Base-by-base conservation (phyloP, 2,113 vertebrate genomes). In the Dasyornis broadbenti region DNA sequence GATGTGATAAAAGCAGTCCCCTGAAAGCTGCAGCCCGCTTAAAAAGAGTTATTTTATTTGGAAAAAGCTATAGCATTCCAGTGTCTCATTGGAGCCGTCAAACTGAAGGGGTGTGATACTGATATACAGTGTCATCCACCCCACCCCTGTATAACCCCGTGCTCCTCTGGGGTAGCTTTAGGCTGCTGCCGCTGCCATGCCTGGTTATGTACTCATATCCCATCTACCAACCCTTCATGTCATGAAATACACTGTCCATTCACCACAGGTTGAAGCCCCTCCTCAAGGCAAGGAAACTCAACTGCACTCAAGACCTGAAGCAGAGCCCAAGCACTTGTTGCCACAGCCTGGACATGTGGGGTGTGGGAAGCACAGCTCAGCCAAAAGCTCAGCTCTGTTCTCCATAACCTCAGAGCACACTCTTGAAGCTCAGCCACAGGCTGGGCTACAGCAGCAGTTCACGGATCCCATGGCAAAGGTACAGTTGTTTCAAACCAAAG, bases 121-220 rank as follows among this genome's bases (percentile, higher is more conserved):
- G 49, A 92, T 45, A 56, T 1, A 72, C 47, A 33, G 57, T 60
- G 52, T 95, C 92, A 94, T 56, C 81, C 69, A 84, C n/a, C 21
- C 59, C 56, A 78, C 47, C 54, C 44, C 82, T 85, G 30, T 19
- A 49, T 30, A 81, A 71, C 15, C 30, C 30, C 0, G 0, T 60
- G 33, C 61, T 89, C 37, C 61, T 78, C 68, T 17, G 56, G 37
- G 30, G 31, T 0, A 0, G 50, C 50, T 66, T 64, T 65, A 61
- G 0, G 0, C 61, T 73, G 44, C 63, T 54, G 50, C 54, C 0
- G 0, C 83, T 1, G 0, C 60, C 15, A 5, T 40, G 56, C 68
- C 59, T 44, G 42, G 20, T 22, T 73, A 31, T 37, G 60, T 81
- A 22, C 54, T 82, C 49, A 17, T 27, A 59, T 35, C 50, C 53